Conservation (phyloP, 1,140 invertebrate species). For the Papilio glaucus region DNA sequence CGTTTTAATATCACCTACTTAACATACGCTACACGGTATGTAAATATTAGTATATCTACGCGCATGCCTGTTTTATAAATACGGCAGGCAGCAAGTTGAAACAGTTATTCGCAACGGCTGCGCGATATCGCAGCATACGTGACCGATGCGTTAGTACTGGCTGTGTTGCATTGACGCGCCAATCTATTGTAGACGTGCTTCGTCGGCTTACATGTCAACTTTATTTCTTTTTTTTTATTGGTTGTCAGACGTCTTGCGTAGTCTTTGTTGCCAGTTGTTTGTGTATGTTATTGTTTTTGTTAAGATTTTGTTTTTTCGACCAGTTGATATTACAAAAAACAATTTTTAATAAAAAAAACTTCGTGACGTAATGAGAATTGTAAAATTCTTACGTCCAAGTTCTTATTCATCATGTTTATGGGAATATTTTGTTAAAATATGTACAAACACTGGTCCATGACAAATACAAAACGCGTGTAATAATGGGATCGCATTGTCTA, state of each 20-base stretch:
- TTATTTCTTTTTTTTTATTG: background rate
- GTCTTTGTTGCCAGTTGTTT: constrained; percentile 16
- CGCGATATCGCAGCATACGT: constrained; percentile 37
- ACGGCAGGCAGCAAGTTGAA: constrained; percentile 31
- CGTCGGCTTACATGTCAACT: background rate
- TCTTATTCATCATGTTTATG: background rate
- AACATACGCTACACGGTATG: background rate
- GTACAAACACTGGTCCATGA: constrained; percentile 44
- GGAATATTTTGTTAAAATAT: constrained; percentile 39
- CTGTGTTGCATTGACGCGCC: constrained; percentile 34
- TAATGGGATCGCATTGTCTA: constrained; percentile 55
- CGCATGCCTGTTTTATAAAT: constrained; percentile 41
- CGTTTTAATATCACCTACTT: background rate
- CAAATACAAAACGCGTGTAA: constrained; percentile 46
- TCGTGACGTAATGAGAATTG: too few relatives aligned
- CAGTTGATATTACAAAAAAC: too few relatives aligned
- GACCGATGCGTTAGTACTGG: constrained; percentile 36
- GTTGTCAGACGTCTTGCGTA: constrained; percentile 7
- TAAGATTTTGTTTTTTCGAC: too few relatives aligned
- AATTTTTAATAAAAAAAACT: too few relatives aligned
- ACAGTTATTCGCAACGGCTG: constrained; percentile 38
- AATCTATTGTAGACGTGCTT: constrained; percentile 33
- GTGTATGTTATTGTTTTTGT: too few relatives aligned
- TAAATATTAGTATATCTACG: background rate
- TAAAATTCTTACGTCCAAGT: too few relatives aligned